Percentiles rank a stretch among this genome's conserved stretches.
These are phyloP conservation scores for Bombyx mandarina DNA, from an alignment of 1,140 invertebrate species.

Conservation along the genomic window DNA sequence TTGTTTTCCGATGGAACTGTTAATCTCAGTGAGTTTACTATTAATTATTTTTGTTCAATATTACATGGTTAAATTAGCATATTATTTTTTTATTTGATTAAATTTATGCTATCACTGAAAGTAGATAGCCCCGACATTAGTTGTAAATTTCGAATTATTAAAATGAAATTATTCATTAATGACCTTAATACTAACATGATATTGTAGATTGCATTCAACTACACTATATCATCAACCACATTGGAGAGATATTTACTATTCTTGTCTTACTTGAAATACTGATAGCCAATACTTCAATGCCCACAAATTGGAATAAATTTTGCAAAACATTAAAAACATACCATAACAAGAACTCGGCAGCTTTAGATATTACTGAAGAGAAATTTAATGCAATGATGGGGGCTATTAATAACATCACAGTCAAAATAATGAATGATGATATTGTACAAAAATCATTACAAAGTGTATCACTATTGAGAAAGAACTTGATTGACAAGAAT, in stretches of 20 bases:
- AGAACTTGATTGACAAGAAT: conserved; percentile 75
- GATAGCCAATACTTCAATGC: conserved; percentile 43
- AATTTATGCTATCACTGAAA: no score
- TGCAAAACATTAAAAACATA: conserved; percentile 34
- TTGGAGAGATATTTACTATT: conserved; percentile 59
- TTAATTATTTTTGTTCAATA: conserved; percentile 14
- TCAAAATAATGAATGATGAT: conserved; percentile 60
- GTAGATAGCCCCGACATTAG: no score
- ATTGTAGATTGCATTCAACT: conserved; percentile 50
- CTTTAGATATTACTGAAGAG: conserved; percentile 31
- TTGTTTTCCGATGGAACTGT: conserved; percentile 69
- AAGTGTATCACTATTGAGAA: conserved; percentile 75
- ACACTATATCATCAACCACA: conserved; percentile 59
- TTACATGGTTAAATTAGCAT: background rate
- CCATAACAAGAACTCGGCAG: conserved; percentile 17
- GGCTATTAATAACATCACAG: conserved; percentile 45
- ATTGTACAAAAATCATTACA: conserved; percentile 72
- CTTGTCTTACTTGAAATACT: conserved; percentile 46
- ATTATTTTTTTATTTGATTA: background rate
- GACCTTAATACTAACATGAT: conserved; percentile 54
- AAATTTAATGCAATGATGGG: conserved; percentile 34
- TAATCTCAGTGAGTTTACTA: conserved; percentile 65
- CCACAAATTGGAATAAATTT: conserved; percentile 52
- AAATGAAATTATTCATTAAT: conserved; percentile 60
- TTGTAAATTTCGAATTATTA: conserved; percentile 17